phyloP scores from a whole-genome alignment of 2,888 invertebrate species.

The Cryptosula pallasiana region DNA sequence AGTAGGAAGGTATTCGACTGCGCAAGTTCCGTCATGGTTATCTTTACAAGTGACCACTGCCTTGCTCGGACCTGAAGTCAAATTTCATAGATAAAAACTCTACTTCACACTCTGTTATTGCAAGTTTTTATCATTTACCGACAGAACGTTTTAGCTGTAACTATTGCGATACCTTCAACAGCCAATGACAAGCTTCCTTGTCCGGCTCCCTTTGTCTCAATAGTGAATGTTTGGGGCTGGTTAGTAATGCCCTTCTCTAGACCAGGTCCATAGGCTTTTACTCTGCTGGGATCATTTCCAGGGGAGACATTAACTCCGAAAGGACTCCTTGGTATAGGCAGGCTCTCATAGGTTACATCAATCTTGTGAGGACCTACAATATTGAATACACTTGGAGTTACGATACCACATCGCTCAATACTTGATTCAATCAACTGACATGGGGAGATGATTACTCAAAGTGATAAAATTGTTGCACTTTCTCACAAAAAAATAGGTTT shows the following conservation, averaged over 20 bases:
- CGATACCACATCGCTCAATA: too few species aligned
- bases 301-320: slow-evolving; percentile 69
- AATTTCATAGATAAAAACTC: too few species aligned
- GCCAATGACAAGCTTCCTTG: slow-evolving; percentile 70
- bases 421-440: too few species aligned
- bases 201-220: slow-evolving; percentile 67
- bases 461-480: too few species aligned
- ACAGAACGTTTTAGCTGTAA: too few species aligned
- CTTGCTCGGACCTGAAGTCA: slow-evolving; percentile 53
- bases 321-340: slow-evolving; percentile 71
- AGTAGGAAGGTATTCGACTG: slow-evolving; percentile 67
- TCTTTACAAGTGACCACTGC: slow-evolving; percentile 73
- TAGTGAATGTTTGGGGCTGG: slow-evolving; percentile 66
- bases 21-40: slow-evolving; percentile 72
- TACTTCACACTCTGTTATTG: too few species aligned
- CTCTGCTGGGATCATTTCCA: slow-evolving; percentile 69
- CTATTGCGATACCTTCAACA: slow-evolving; percentile 65
- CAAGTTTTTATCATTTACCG: too few species aligned
- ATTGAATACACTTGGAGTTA: too few species aligned
- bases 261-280: slow-evolving; percentile 70
- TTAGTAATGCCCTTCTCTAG: slow-evolving; percentile 65
- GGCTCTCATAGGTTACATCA: slow-evolving; percentile 70
- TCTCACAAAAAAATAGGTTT: too few species aligned
- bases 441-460: too few species aligned
- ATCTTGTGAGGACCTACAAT: slow-evolving; percentile 62